A percentile compares a stretch with the other conserved stretches of the same genome.
These are phyloP conservation scores for Tetramorium parvispinum DNA, from an alignment of 1,140 invertebrate species.

Conservation along the genomic window DNA sequence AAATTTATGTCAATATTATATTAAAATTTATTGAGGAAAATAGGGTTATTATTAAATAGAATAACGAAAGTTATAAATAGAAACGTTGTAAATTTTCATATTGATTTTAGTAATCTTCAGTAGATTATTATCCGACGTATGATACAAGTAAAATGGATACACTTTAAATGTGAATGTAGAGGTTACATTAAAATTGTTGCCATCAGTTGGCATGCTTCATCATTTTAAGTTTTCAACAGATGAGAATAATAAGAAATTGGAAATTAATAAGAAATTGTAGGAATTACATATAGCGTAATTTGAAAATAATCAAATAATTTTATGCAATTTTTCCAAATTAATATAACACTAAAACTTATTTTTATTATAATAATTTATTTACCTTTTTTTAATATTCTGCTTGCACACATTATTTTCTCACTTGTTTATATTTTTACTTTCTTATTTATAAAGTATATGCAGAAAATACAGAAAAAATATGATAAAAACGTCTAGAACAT, in stretches of 20 bases:
- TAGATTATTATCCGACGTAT: slow-evolving; percentile 13
- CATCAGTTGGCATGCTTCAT: neutral
- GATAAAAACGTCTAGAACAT: neutral
- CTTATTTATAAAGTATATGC: neutral
- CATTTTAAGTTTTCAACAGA: slow-evolving; percentile 1
- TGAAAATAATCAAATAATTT: slow-evolving; percentile 10
- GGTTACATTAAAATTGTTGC: neutral
- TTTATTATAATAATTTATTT: neutral
- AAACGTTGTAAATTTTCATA: neutral
- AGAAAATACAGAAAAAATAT: neutral
- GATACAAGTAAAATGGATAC: neutral
- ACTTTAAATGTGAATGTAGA: neutral
- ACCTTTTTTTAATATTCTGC: neutral
- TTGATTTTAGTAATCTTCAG: neutral
- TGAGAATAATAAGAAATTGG: neutral
- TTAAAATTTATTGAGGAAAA: neutral
- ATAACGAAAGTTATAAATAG: neutral
- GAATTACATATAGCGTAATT: neutral
- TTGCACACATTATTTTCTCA: neutral
- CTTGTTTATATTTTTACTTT: neutral
- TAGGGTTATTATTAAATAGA: neutral
- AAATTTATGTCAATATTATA: neutral
- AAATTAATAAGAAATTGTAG: neutral
- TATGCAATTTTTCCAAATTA: neutral
- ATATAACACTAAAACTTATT: slow-evolving; percentile 12